These are phyloP conservation scores for Zootoca vivipara DNA, from an alignment of 2,113 vertebrate genomes.

Conservation along the genomic window DNA sequence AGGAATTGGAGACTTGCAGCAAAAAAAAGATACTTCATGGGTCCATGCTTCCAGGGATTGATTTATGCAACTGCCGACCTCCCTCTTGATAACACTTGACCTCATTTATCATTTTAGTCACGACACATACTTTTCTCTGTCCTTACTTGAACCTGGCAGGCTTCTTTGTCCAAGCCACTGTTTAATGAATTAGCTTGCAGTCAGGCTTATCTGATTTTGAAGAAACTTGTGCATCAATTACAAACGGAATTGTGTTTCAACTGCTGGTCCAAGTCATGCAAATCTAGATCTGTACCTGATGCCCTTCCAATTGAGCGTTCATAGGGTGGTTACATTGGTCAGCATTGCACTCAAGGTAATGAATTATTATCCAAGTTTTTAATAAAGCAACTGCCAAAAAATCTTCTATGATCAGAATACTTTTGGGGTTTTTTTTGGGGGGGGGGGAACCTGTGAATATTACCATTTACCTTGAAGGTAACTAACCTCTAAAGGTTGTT, in stretches of 20 bases:
- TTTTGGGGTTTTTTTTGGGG: too few relatives aligned
- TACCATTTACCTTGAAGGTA: background rate
- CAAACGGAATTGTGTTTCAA: background rate
- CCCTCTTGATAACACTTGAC: conserved; percentile 77
- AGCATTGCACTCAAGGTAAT: accelerated
- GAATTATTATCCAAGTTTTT: background rate
- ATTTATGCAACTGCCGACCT: conserved; percentile 70
- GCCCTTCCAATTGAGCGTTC: background rate
- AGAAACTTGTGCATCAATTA: conserved; percentile 16
- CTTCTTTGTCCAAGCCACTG: conserved; percentile 46
- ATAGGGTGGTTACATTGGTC: background rate
- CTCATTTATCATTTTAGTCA: conserved; percentile 65
- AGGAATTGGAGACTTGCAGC: conserved; percentile 76
- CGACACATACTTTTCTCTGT: conserved; percentile 57
- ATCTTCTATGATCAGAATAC: background rate
- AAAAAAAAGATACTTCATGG: conserved; percentile 70
- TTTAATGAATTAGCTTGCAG: conserved; percentile 41
- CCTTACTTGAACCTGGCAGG: conserved; percentile 75
- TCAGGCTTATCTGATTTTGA: conserved; percentile 30
- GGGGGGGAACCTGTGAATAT: background rate
- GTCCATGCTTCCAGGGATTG: conserved; percentile 49
- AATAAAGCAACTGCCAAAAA: background rate
- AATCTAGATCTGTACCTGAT: background rate
- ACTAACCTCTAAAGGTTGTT: too few relatives aligned
- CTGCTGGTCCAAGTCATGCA: background rate